A percentile compares a stretch with the other conserved stretches of the same genome.
Evolutionary conservation across 1,140 invertebrate species (phyloP).

Genomic region (Octopus bimaculoides): DNA sequence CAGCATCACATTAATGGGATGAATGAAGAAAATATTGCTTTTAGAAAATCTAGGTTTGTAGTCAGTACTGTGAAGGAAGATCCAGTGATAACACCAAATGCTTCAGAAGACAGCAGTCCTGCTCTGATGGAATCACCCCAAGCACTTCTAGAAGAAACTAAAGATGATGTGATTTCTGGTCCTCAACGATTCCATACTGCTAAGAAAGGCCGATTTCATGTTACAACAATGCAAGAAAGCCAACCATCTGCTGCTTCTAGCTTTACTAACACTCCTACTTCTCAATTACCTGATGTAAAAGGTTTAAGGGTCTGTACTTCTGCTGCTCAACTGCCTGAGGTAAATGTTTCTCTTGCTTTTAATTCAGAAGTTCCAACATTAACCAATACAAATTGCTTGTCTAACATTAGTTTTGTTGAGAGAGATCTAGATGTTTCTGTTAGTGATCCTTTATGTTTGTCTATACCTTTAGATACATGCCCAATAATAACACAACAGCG

Average conservation of each 20-base stretch:
- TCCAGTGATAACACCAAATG: conserved; percentile 22
- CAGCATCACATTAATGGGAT: background rate
- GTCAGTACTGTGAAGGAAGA: conserved; percentile 35
- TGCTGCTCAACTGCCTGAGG: conserved; percentile 25
- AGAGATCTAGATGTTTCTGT: too few relatives aligned
- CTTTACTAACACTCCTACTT: conserved; percentile 2
- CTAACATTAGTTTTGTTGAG: too few relatives aligned
- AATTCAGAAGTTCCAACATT: too few relatives aligned
- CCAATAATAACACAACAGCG: too few relatives aligned
- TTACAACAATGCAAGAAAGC: conserved; percentile 24
- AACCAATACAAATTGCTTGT: too few relatives aligned
- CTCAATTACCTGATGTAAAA: conserved; percentile 19
- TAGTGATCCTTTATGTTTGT: too few relatives aligned
- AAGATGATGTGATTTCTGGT: background rate
- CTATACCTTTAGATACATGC: too few relatives aligned
- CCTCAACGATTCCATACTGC: background rate
- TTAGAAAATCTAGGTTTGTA: conserved; percentile 25
- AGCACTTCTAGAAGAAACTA: conserved; percentile 9
- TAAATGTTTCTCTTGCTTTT: conserved; percentile 18
- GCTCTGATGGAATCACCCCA: background rate
- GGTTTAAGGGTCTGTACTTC: conserved; percentile 25
- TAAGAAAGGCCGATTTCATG: conserved; percentile 28
- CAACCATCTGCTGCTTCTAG: conserved; percentile 13
- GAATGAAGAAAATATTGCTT: conserved; percentile 12
- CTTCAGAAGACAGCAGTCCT: background rate